phyloP scores from a whole-genome alignment of 1,140 invertebrate genomes.

The Drusus annulatus region DNA sequence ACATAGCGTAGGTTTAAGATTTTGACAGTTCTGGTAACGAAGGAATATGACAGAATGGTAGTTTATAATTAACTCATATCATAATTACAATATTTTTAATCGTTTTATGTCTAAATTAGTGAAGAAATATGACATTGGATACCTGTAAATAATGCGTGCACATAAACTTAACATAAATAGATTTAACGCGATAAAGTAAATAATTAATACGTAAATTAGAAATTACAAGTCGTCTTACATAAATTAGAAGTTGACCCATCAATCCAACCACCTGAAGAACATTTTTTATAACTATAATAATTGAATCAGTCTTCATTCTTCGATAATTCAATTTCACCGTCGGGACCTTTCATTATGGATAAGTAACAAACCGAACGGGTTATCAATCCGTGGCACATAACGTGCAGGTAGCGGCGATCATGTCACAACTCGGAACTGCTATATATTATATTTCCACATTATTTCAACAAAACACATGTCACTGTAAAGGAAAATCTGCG shows the following conservation, averaged over 20 bases:
- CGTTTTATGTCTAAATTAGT: too few species aligned
- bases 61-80: too few species aligned
- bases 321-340: conserved; percentile 15
- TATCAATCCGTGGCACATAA: not conserved
- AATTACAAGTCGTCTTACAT: conserved; percentile 42
- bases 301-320: conserved; percentile 40
- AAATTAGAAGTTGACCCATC: conserved; percentile 48
- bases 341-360: conserved; percentile 3
- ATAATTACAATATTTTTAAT: too few species aligned
- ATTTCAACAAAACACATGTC: conserved; percentile 45
- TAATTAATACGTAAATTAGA: not conserved
- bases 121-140: too few species aligned
- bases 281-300: conserved; percentile 33
- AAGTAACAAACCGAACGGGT: not conserved
- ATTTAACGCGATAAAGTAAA: not conserved
- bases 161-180: too few species aligned
- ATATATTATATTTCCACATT: conserved; percentile 35
- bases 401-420: conserved; percentile 5
- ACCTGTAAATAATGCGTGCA: too few species aligned
- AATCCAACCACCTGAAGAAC: conserved; percentile 55
- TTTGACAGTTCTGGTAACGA: too few species aligned
- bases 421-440: conserved; percentile 4
- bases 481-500: conserved; percentile 18
- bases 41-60: too few species aligned
- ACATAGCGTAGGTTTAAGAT: too few species aligned